These are phyloP conservation scores for Brassicogethes aeneus DNA, from an alignment of 2,888 invertebrate genomes.

Conservation along the genomic window DNA sequence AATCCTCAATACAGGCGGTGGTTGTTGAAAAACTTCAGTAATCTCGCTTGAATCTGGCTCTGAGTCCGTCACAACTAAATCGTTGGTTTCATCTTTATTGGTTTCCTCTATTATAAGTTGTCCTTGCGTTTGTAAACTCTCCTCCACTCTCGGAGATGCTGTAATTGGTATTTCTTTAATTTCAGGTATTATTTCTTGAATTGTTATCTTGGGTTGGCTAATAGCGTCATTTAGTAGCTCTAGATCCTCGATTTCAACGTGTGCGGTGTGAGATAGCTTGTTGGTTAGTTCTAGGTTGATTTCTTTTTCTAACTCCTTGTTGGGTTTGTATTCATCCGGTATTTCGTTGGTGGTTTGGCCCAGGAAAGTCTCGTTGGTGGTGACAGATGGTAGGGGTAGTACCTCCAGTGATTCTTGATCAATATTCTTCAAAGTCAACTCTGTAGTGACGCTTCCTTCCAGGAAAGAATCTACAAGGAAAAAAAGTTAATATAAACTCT, in stretches of 20 bases:
- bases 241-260: constrained; percentile 11
- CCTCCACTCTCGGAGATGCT: constrained; percentile 26
- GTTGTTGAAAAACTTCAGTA: constrained; percentile 35
- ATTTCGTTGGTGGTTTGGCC: constrained; percentile 11
- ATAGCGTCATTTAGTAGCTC: constrained; percentile 11
- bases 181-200: constrained; percentile 53
- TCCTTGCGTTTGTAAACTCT: constrained; percentile 17
- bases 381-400: constrained; percentile 3
- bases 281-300: background rate
- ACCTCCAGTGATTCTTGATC: background rate
- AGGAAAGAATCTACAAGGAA: constrained; percentile 11
- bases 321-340: constrained; percentile 3
- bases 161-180: constrained; percentile 36
- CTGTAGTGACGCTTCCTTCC: constrained; percentile 3
- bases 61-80: constrained; percentile 25
- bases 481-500: background rate
- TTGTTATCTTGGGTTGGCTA: constrained; percentile 38
- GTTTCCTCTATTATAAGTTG: constrained; percentile 27
- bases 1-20: constrained; percentile 36
- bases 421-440: background rate
- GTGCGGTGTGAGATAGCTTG: background rate
- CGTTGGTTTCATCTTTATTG: constrained; percentile 23
- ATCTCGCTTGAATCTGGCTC: constrained; percentile 36
- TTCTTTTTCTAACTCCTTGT: constrained; percentile 12
- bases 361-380: constrained; percentile 10